Percentiles rank a stretch among this genome's conserved stretches.
phyloP scores from a whole-genome alignment of 2,888 invertebrate genomes.

The Protodeltote pygarga region DNA sequence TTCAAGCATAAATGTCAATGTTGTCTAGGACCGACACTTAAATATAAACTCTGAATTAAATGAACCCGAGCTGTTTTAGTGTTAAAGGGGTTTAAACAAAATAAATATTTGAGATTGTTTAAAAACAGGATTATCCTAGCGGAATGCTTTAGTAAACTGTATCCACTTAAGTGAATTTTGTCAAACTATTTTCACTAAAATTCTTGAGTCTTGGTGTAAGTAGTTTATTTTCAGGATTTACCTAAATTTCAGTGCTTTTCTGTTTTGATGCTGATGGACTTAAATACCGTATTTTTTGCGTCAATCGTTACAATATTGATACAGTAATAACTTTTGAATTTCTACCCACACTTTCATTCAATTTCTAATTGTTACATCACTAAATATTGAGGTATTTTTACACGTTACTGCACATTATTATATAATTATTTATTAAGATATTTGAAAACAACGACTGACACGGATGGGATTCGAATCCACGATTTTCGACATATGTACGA shows the following conservation, averaged over 20 bases:
- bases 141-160: conserved; percentile 37
- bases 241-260: neutral
- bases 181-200: conserved; percentile 33
- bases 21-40: conserved; percentile 31
- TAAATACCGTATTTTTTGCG: no score
- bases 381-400: no score
- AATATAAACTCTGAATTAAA: conserved; percentile 43
- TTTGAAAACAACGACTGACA: no score
- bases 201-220: conserved; percentile 13
- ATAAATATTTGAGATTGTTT: conserved; percentile 38
- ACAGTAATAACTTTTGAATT: no score
- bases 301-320: no score
- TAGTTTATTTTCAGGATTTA: conserved; percentile 28
- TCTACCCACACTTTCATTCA: no score
- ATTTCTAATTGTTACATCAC: no score
- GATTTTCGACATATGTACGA: no score
- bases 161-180: conserved; percentile 10
- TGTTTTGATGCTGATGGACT: neutral
- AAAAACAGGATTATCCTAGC: conserved; percentile 29
- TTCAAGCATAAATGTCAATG: conserved; percentile 25
- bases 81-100: conserved; percentile 31
- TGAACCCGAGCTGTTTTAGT: conserved; percentile 29
- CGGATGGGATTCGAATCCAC: no score
- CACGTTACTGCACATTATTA: no score
- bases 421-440: no score